Evolutionary conservation across 2,113 vertebrate genomes (phyloP), one percentile per base, ranked within the genome.

Genomic region (Cyprinodon brontotheroides): DNA sequence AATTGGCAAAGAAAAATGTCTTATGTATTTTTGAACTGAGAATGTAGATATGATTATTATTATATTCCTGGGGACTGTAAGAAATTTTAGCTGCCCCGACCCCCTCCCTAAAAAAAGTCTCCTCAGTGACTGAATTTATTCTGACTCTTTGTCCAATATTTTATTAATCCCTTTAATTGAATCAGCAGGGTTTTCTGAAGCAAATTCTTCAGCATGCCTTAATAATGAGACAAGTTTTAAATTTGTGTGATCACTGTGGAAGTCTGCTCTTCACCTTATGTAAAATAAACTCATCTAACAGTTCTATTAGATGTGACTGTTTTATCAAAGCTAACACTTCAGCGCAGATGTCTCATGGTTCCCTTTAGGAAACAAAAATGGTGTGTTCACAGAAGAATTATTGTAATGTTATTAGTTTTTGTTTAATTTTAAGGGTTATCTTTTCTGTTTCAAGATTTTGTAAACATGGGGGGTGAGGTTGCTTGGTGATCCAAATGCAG

Each of bases 121-220:
- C 78, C 65, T 59, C 38, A 45, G 13, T 60, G 71, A 81, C 72
- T 79, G 50, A 84, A 73, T 77, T 75, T 66, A 37, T 69, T 77
- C 77, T 82, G 71, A 70, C 69, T 83, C 48, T 62, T 73, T 81
- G 62, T 84, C 74, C 70, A 74, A 65, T 13, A 50, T 48, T 13
- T 75, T 39, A 47, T 53, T 29, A 71, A 72, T 70, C 68, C 11
- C 70, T 69, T 72, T 40, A 0, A 74, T 85, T 43, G 67, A 68
- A 47, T 76, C 53, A 53, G 66, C 20, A 3, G 6, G 38, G 68
- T 68, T 77, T 79, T 5, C 57, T 48, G 29, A 29, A 29, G 29
- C 29, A 29, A 29, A 29, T 36, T 47, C 67, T 41, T 68, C 38
- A 3, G 37, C 36, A 12, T 65, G 38, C n/a, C 22, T 66, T 14